A percentile compares a stretch with the other conserved stretches of the same genome.
Evolutionary conservation across 2,113 vertebrate genomes (phyloP).

Genomic region (Leptosomus discolor): DNA sequence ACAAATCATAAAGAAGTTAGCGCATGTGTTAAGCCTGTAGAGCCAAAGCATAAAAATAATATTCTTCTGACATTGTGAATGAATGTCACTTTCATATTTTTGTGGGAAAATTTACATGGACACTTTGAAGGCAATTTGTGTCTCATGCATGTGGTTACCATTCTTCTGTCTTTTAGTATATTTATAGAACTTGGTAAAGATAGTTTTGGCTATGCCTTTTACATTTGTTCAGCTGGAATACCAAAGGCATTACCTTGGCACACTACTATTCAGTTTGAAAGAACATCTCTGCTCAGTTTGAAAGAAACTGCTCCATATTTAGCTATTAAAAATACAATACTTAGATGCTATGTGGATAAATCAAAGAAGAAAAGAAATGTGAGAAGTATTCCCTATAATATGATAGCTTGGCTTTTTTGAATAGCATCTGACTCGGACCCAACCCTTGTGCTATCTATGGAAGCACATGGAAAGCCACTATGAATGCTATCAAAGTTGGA

Average conservation of each 20-base stretch:
- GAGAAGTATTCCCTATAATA: background rate
- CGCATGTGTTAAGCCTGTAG: slow-evolving; percentile 51
- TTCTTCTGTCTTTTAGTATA: background rate
- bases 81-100: slow-evolving; percentile 55
- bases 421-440: background rate
- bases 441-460: background rate
- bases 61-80: slow-evolving; percentile 55
- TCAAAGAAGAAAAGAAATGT: background rate
- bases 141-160: background rate
- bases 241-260: background rate
- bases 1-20: slow-evolving; percentile 61
- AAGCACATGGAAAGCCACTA: background rate
- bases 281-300: background rate
- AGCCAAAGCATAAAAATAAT: slow-evolving; percentile 53
- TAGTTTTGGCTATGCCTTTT: background rate
- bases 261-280: background rate
- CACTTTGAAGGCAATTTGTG: slow-evolving; percentile 34
- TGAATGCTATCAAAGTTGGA: background rate
- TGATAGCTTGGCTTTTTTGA: background rate
- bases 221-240: background rate
- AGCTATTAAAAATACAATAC: background rate
- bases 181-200: background rate
- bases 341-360: background rate
- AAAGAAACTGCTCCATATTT: background rate
- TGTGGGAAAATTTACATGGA: slow-evolving; percentile 48